These are phyloP conservation scores for Eurytemora carolleeae DNA, from an alignment of 1,140 invertebrate genomes.

Conservation along the genomic window DNA sequence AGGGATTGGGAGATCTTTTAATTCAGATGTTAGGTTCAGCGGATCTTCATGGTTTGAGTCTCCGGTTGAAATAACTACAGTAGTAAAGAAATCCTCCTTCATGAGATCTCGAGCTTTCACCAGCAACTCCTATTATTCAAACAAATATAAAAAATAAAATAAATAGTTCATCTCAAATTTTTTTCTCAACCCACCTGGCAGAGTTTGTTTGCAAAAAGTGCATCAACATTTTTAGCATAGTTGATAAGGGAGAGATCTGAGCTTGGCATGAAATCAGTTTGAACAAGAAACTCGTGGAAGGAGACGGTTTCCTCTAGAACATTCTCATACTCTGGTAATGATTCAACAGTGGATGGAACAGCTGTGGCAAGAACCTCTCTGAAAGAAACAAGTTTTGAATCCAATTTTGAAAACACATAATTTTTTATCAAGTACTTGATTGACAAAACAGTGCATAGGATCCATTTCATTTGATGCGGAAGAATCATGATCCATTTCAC, in stretches of 20 bases:
- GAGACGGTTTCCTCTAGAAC: background rate
- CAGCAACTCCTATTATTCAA: background rate
- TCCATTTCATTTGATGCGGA: too few species aligned
- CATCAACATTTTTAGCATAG: background rate
- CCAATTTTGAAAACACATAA: too few species aligned
- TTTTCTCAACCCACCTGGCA: background rate
- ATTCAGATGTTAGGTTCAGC: background rate
- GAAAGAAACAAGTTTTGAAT: too few species aligned
- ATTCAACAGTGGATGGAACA: background rate
- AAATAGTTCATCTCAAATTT: background rate
- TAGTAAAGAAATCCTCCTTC: background rate
- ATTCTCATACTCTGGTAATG: background rate
- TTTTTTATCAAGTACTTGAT: too few species aligned
- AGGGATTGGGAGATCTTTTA: background rate
- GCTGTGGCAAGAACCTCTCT: background rate
- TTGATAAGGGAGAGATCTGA: background rate
- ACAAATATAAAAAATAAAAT: background rate
- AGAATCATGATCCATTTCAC: too few species aligned
- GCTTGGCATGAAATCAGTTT: background rate
- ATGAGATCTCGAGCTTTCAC: background rate
- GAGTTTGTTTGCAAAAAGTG: background rate
- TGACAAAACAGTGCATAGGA: too few species aligned
- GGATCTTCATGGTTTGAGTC: background rate
- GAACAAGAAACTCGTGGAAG: background rate
- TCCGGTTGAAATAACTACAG: background rate